These are phyloP conservation scores for Sclerurus mexicanus DNA, from an alignment of 2,113 vertebrate genomes.

Conservation along the genomic window DNA sequence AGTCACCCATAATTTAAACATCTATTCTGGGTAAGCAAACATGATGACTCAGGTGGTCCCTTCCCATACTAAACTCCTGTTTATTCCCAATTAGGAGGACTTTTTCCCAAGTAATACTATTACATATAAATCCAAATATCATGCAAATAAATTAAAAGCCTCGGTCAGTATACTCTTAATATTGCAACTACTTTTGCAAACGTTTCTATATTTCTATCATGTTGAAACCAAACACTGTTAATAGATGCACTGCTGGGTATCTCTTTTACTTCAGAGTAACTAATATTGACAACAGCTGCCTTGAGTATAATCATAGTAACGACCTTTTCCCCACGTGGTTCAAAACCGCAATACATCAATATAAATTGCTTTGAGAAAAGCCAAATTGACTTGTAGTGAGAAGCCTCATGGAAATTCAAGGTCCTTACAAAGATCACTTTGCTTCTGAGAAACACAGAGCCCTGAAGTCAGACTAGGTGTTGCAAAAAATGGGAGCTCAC, in stretches of 20 bases:
- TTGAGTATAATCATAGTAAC: background rate
- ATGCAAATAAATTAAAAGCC: background rate
- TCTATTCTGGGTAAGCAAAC: background rate
- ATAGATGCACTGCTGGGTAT: background rate
- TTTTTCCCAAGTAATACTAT: background rate
- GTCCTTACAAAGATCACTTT: background rate
- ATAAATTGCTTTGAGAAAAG: background rate
- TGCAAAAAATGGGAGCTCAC: background rate
- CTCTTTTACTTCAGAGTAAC: background rate
- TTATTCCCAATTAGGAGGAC: background rate
- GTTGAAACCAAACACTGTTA: background rate
- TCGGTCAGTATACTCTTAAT: background rate
- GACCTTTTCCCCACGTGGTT: background rate
- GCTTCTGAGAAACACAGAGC: background rate
- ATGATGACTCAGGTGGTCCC: background rate
- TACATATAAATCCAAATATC: background rate
- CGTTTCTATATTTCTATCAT: background rate
- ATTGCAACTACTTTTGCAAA: background rate
- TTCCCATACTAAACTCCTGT: background rate
- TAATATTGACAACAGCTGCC: background rate
- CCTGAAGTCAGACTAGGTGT: background rate
- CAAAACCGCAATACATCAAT: background rate
- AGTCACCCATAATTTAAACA: background rate
- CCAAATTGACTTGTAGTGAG: background rate
- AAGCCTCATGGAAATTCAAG: background rate